These are phyloP conservation scores for Hydrocynus forskahlii DNA, from an alignment of 2,797 vertebrate species.

Conservation along the genomic window DNA sequence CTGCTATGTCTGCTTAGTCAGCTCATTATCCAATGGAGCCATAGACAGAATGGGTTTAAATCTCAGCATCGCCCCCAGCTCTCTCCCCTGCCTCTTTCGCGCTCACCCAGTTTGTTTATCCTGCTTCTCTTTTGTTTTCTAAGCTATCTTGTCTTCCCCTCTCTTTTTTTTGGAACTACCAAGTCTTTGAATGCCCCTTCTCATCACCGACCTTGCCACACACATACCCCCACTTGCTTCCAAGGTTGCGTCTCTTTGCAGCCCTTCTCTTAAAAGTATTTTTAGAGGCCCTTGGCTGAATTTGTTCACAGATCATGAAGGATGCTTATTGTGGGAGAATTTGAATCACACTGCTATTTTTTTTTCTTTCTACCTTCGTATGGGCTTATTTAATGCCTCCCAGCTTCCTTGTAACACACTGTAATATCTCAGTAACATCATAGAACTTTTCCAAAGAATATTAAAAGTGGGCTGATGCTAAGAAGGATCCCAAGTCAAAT, in stretches of 20 bases:
- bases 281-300: conserved; percentile 30
- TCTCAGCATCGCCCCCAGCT: conserved; percentile 67
- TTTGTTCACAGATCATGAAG: conserved; percentile 16
- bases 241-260: conserved; percentile 24
- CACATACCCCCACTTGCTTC: conserved; percentile 13
- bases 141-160: conserved; percentile 26
- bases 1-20: conserved; percentile 71
- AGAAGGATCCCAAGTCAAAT: not conserved
- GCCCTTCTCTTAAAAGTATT: conserved; percentile 28
- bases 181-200: conserved; percentile 39
- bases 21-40: conserved; percentile 77
- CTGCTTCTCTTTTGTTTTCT: conserved; percentile 48
- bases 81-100: conserved; percentile 29
- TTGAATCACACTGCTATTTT: conserved; percentile 17
- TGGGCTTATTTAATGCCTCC: conserved; percentile 5
- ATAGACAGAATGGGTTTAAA: conserved; percentile 81
- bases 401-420: conserved; percentile 5
- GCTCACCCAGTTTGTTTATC: conserved; percentile 49
- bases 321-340: conserved; percentile 6
- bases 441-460: not conserved
- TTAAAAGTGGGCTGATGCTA: not conserved
- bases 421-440: conserved; percentile 15
- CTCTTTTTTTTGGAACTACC: conserved; percentile 20
- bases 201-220: conserved; percentile 26
- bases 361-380: conserved; percentile 10